Conservation (phyloP, 2,113 vertebrate species). For the Raphicerus campestris region DNA sequence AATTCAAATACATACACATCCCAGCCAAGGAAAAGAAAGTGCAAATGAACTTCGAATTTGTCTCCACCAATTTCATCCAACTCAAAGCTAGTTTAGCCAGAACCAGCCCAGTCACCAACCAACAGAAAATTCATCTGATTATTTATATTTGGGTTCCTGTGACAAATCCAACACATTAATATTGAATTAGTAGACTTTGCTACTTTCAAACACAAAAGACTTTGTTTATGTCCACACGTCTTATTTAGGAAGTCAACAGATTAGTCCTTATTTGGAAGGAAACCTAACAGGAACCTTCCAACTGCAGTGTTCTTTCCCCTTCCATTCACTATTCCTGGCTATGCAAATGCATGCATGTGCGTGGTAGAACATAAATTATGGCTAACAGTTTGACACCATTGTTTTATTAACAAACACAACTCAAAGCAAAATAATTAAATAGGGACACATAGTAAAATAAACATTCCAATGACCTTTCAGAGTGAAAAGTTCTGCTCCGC, state of each 20-base stretch:
- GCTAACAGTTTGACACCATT: constrained; percentile 56
- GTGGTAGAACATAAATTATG: constrained; percentile 50
- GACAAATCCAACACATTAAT: constrained; percentile 21
- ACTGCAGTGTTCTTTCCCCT: neutral
- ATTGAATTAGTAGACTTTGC: constrained; percentile 25
- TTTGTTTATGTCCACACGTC: constrained; percentile 24
- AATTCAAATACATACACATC: constrained; percentile 10
- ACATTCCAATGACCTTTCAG: constrained; percentile 68
- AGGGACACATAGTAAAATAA: constrained; percentile 27
- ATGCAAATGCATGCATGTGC: constrained; percentile 1
- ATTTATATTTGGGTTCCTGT: constrained; percentile 14
- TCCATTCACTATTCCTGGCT: constrained; percentile 36
- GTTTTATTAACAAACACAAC: constrained; percentile 68
- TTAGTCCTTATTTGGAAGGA: constrained; percentile 34
- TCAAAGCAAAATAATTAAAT: constrained; percentile 67
- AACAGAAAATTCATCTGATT: constrained; percentile 26
- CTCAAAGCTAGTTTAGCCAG: constrained; percentile 15
- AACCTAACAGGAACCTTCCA: constrained; percentile 26
- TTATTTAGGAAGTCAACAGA: constrained; percentile 54
- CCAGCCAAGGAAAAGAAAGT: neutral
- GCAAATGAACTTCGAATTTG: neutral
- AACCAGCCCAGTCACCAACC: neutral
- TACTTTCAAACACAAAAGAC: constrained; percentile 47
- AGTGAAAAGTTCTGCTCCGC: constrained; percentile 69
- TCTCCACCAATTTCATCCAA: neutral